Evolutionary conservation across 2,888 invertebrate genomes (phyloP).

Genomic region (Brenthis daphne): DNA sequence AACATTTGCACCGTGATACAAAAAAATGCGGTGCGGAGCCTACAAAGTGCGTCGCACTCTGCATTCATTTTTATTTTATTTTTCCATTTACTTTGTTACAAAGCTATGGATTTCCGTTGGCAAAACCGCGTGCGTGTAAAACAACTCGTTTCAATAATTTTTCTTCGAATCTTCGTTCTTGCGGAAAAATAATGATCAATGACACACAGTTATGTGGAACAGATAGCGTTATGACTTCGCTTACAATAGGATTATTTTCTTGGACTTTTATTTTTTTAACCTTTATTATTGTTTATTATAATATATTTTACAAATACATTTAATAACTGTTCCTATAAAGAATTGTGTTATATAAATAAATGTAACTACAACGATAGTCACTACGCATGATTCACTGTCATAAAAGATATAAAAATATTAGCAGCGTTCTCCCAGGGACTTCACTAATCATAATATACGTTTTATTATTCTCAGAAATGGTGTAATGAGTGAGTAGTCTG

Average conservation of each 20-base stretch:
- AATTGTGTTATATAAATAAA: neutral
- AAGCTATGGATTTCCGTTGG: slow-evolving; percentile 46
- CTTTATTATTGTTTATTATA: too few species aligned
- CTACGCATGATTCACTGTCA: slow-evolving; percentile 49
- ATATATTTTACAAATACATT: too few species aligned
- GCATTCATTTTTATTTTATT: slow-evolving; percentile 40
- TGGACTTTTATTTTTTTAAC: too few species aligned
- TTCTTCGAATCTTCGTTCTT: slow-evolving; percentile 41
- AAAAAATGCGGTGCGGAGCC: slow-evolving; percentile 40
- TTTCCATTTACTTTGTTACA: slow-evolving; percentile 39
- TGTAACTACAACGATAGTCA: slow-evolving; percentile 25
- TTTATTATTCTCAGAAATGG: slow-evolving; percentile 62
- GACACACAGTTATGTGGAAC: slow-evolving; percentile 35
- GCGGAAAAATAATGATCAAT: slow-evolving; percentile 40
- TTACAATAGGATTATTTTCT: neutral
- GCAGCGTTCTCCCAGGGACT: slow-evolving; percentile 62
- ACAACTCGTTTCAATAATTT: slow-evolving; percentile 42
- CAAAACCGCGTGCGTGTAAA: slow-evolving; percentile 40
- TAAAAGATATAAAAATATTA: slow-evolving; percentile 62
- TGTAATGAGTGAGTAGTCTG: slow-evolving; percentile 37
- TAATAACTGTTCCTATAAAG: too few species aligned
- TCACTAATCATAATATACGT: slow-evolving; percentile 55
- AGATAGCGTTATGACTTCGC: slow-evolving; percentile 7
- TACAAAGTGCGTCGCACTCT: slow-evolving; percentile 48
- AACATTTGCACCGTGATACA: slow-evolving; percentile 39